Percentiles rank a stretch among this genome's conserved stretches.
Conservation (phyloP, 1,140 invertebrate genomes). For the Phthorimaea operculella region DNA sequence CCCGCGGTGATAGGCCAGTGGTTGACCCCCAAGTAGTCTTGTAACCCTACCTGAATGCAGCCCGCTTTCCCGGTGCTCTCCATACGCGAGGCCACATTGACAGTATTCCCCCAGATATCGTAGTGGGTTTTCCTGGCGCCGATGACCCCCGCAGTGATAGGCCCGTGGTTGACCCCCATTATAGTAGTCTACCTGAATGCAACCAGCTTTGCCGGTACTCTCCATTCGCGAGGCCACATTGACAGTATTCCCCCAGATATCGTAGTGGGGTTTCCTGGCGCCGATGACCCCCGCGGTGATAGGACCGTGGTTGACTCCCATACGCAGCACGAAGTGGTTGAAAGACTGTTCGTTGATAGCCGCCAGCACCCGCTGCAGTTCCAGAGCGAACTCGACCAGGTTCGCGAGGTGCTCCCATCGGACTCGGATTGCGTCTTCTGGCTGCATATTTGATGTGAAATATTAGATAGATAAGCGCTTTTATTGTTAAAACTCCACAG, state of each 20-base stretch:
- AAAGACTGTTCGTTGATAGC: conserved; percentile 95
- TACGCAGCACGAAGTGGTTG: conserved; percentile 94
- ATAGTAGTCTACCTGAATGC: conserved; percentile 80
- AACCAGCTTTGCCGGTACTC: conserved; percentile 94
- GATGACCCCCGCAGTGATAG: conserved; percentile 95
- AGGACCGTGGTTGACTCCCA: conserved; percentile 96
- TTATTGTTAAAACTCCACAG: too few species aligned
- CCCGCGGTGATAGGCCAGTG: conserved; percentile 95
- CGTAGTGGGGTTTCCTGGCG: conserved; percentile 94
- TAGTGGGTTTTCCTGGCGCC: conserved; percentile 95
- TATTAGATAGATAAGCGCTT: too few species aligned
- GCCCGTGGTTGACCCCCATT: conserved; percentile 94
- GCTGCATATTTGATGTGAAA: too few species aligned
- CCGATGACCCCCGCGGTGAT: conserved; percentile 96
- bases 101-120: too few species aligned
- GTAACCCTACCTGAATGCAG: conserved; percentile 91
- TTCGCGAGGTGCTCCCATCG: conserved; percentile 87
- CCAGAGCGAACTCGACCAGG: conserved; percentile 90
- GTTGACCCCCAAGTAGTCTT: conserved; percentile 87
- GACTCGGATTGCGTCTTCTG: conserved; percentile 75
- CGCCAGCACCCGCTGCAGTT: conserved; percentile 88
- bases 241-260: conserved; percentile 97
- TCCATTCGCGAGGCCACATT: conserved; percentile 97
- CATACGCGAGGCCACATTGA: too few species aligned
- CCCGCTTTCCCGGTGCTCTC: conserved; percentile 96